Evolutionary conservation across 37 sponge, comb jelly and placozoan genomes (phyloP), one percentile per base, ranked within the genome.

Genomic region (Ephydatia muelleri): DNA sequence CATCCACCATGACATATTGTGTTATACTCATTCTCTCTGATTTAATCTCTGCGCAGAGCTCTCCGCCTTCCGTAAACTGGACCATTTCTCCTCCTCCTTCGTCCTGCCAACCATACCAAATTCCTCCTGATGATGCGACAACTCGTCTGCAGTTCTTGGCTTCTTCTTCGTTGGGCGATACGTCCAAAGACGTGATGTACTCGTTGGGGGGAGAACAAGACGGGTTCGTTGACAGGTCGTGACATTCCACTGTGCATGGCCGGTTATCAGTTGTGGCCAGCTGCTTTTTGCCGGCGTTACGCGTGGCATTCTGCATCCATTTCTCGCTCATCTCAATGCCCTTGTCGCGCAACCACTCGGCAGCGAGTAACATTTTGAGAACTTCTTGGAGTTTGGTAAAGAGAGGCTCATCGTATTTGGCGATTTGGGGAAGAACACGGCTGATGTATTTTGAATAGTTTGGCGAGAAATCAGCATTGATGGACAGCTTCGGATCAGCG

Each of bases 341-440:
- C 28, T 75, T 67, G 43, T 77, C 38, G 5, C 71, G 34, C 4
- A 88, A 66, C 89, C 89, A 88, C 73, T 83, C 84, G 34, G 69
- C 79, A 13, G 68, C 80, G 11, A 88, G 72, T 0, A 78, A 27
- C 38, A 84, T 32, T 70, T 88, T 88, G 29, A 68, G 5, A 3
- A 84, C 4, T 25, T 88, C 89, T 27, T 77, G 40, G 74, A 88
- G 68, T 67, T 88, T 83, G 1, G 76, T 71, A 36, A 88, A 88
- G 14, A 49, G 71, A 39, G 89, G 89, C 84, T 88, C 89, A 37
- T 84, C 89, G 43, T 88, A 33, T 25, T 84, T 77, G 35, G 89
- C 84, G 8, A 88, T 3, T 65, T 64, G 76, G 32, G 27, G 70
- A 33, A 70, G 85, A 0, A 67, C 33, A 3, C 65, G 57, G 2